phyloP scores from a whole-genome alignment of 2,113 vertebrate genomes.

The Tragelaphus buxtoni region DNA sequence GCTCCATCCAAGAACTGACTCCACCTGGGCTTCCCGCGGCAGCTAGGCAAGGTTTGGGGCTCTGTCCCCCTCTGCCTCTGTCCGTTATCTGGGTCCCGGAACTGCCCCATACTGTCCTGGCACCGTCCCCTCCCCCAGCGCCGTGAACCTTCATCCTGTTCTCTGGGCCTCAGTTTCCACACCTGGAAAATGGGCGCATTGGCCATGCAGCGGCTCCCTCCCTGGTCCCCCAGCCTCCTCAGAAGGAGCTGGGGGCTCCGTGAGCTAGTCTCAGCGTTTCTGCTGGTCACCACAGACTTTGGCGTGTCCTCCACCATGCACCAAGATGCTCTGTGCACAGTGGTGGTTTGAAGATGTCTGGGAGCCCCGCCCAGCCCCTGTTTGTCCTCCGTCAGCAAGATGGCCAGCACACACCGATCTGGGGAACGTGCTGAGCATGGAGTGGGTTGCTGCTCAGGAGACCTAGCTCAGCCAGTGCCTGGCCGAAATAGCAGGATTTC shows the following conservation, averaged over 20 bases:
- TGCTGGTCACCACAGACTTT: background rate
- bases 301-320: rapidly evolving
- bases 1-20: background rate
- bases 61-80: background rate
- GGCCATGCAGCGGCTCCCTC: background rate
- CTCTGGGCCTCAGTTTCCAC: background rate
- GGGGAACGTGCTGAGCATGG: rapidly evolving
- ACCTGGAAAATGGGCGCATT: background rate
- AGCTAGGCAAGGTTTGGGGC: background rate
- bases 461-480: background rate
- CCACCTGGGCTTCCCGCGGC: background rate
- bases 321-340: too few relatives aligned
- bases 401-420: rapidly evolving
- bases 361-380: rapidly evolving
- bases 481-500: too few relatives aligned
- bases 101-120: background rate
- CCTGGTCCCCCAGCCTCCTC: background rate
- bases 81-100: too few relatives aligned
- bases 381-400: too few relatives aligned
- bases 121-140: background rate
- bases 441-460: background rate
- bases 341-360: background rate
- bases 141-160: rapidly evolving
- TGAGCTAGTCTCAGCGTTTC: background rate
- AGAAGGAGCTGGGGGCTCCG: background rate